Conservation (phyloP, 2,888 invertebrate species). For the Sycophila texana region DNA sequence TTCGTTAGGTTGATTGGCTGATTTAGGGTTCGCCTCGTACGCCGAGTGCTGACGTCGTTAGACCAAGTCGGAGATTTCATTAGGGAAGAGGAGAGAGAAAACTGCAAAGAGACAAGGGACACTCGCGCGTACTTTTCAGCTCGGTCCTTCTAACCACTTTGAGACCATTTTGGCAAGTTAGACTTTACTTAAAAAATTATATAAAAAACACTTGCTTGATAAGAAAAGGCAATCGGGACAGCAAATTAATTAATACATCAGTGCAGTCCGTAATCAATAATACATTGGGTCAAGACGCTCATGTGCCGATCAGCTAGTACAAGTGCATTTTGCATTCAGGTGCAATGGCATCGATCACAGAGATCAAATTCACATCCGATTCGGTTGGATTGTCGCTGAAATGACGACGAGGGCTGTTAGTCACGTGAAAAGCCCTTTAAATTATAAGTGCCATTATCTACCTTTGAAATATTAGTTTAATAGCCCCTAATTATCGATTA, state of each 20-base stretch:
- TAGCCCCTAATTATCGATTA: too few relatives aligned
- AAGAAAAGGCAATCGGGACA: too few relatives aligned
- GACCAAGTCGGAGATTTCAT: constrained; percentile 56
- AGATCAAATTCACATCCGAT: constrained; percentile 45
- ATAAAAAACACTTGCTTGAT: too few relatives aligned
- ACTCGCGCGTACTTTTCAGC: background rate
- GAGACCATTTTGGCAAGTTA: too few relatives aligned
- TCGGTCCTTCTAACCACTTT: background rate
- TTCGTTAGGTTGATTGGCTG: constrained; percentile 56
- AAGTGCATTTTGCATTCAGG: background rate
- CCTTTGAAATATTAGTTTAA: constrained; percentile 1
- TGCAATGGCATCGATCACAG: constrained; percentile 32
- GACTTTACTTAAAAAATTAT: too few relatives aligned
- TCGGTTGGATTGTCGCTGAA: constrained; percentile 11
- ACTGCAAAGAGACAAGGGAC: background rate
- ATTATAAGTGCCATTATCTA: constrained; percentile 18
- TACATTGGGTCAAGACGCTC: constrained; percentile 24
- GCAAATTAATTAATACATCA: too few relatives aligned
- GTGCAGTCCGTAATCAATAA: background rate
- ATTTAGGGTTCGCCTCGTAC: constrained; percentile 38
- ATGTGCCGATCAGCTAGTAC: background rate
- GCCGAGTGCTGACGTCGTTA: constrained; percentile 37
- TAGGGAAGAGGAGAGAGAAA: constrained; percentile 9
- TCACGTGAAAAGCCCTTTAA: constrained; percentile 42
- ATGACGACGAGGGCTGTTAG: background rate